Conservation (phyloP, 1,140 invertebrate species). For the Eumaeus atala region DNA sequence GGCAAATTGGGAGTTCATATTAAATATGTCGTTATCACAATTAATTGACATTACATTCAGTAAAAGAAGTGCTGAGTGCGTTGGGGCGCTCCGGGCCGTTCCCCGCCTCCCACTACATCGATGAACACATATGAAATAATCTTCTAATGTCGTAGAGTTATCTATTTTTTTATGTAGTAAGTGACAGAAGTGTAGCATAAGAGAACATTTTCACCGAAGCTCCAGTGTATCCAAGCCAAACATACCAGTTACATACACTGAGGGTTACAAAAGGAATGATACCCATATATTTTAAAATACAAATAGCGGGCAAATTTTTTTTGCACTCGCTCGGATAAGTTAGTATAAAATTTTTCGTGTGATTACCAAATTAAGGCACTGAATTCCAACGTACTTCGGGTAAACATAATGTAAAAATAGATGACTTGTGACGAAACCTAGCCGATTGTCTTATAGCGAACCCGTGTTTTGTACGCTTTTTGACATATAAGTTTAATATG, state of each 20-base stretch:
- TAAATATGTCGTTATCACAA: no score
- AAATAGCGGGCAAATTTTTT: slow-evolving; percentile 9
- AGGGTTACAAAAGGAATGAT: slow-evolving; percentile 6
- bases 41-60: no score
- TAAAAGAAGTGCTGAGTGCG: no score
- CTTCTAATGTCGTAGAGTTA: not conserved
- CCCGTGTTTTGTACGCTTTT: not conserved
- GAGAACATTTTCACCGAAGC: not conserved
- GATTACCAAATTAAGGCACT: not conserved
- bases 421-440: not conserved
- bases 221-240: not conserved
- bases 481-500: not conserved
- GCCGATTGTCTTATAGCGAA: slow-evolving; percentile 5
- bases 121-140: not conserved
- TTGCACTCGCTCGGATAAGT: slow-evolving; percentile 1
- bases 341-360: slow-evolving; percentile 6
- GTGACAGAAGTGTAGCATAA: not conserved
- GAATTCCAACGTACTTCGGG: no score
- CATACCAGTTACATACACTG: not conserved
- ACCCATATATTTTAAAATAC: not conserved
- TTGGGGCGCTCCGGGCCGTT: no score
- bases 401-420: not conserved
- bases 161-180: slow-evolving; percentile 3
- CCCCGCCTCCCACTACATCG: no score
- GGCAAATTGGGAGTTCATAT: no score